Evolutionary conservation across 2,113 vertebrate genomes (phyloP).

Genomic region (Dicentrarchus labrax): DNA sequence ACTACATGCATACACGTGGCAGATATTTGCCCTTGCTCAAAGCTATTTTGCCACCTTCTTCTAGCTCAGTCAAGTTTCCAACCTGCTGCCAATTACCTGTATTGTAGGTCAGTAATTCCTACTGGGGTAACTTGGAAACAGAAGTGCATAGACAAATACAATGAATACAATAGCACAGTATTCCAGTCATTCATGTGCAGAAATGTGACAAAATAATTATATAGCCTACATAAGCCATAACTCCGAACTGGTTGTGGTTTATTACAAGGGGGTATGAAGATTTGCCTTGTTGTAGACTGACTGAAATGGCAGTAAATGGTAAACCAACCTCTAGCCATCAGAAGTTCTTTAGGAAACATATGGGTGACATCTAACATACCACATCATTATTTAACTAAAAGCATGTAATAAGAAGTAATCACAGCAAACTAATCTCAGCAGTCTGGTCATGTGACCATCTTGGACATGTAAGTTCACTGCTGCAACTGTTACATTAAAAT

Average conservation of each 20-base stretch:
- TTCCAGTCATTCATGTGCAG: too few relatives aligned
- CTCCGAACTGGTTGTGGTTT: too few relatives aligned
- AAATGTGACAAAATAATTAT: too few relatives aligned
- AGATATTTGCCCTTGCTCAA: constrained; percentile 39
- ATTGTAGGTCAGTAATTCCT: neutral
- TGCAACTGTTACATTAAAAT: constrained; percentile 1
- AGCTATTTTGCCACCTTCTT: constrained; percentile 1
- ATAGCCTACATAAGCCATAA: too few relatives aligned
- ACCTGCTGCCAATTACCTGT: neutral
- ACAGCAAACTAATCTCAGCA: neutral
- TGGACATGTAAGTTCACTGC: neutral
- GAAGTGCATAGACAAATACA: too few relatives aligned
- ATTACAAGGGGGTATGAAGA: too few relatives aligned
- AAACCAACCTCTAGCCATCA: neutral
- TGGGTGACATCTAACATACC: neutral
- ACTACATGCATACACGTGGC: neutral
- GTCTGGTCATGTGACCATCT: neutral
- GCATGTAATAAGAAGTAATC: neutral
- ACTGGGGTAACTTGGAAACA: neutral
- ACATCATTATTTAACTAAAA: neutral
- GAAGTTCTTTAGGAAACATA: neutral
- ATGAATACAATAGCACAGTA: too few relatives aligned
- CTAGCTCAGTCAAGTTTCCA: constrained; percentile 8
- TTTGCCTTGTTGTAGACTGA: too few relatives aligned
- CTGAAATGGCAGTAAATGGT: neutral